Evolutionary conservation across 2,888 invertebrate species (phyloP).

Genomic region (Euphydryas editha): DNA sequence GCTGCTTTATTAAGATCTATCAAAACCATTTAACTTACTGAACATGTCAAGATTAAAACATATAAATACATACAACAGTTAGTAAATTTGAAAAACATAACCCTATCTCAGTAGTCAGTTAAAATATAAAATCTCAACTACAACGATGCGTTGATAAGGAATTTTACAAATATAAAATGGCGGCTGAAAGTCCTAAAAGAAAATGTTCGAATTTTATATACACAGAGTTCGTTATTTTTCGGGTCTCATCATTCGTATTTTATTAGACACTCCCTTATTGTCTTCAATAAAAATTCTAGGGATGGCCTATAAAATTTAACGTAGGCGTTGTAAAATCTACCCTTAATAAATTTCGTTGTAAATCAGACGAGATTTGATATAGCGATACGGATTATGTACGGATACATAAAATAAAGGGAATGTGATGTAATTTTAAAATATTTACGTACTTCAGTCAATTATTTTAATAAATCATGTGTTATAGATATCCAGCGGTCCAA

Average conservation of each 20-base stretch:
- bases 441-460: too few species aligned
- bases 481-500: too few species aligned
- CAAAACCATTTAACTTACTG: too few species aligned
- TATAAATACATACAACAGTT: too few species aligned
- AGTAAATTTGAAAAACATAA: neutral
- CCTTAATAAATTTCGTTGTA: slow-evolving; percentile 53
- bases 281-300: slow-evolving; percentile 75
- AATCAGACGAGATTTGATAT: slow-evolving; percentile 35
- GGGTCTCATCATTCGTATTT: slow-evolving; percentile 62
- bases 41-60: too few species aligned
- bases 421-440: neutral
- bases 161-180: slow-evolving; percentile 8
- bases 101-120: neutral
- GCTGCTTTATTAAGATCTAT: too few species aligned
- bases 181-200: slow-evolving; percentile 10
- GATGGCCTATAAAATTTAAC: slow-evolving; percentile 70
- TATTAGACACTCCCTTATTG: slow-evolving; percentile 74
- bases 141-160: neutral
- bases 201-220: slow-evolving; percentile 14
- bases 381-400: slow-evolving; percentile 25
- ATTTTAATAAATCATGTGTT: too few species aligned
- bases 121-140: neutral
- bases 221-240: slow-evolving; percentile 43
- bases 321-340: slow-evolving; percentile 57
- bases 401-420: slow-evolving; percentile 16